Conservation (phyloP, 2,797 vertebrate species). For the Lemur catta region DNA sequence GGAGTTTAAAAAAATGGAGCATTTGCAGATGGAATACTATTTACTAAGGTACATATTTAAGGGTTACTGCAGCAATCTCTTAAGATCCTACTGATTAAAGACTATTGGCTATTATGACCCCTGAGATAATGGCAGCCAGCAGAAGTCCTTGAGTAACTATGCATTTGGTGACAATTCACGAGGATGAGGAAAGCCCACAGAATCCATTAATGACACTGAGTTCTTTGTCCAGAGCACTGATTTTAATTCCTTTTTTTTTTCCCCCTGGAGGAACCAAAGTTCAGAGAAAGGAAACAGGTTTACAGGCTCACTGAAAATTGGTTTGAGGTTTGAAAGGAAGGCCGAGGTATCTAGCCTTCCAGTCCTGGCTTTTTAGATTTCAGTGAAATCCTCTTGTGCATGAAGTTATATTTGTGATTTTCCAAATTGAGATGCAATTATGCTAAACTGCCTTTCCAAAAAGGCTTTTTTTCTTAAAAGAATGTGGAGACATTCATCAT, state of each 20-base stretch:
- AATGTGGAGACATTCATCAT: slow-evolving; percentile 49
- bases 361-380: background rate
- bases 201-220: background rate
- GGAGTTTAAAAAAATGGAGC: background rate
- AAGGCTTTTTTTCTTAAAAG: slow-evolving; percentile 12
- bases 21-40: background rate
- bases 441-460: background rate
- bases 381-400: background rate
- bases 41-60: background rate
- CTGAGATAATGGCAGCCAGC: background rate
- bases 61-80: background rate
- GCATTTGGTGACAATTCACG: background rate
- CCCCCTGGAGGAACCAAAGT: background rate
- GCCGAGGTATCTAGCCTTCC: background rate
- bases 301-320: background rate
- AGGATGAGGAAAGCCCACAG: background rate
- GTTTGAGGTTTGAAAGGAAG: background rate
- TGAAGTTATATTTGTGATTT: background rate
- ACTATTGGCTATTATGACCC: background rate
- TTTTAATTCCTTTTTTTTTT: slow-evolving; percentile 2
- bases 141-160: background rate
- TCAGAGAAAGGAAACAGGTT: background rate
- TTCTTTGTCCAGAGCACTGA: background rate
- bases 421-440: background rate
- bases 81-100: background rate